Percentiles rank a stretch among this genome's conserved stretches.
Evolutionary conservation across 2,888 invertebrate genomes (phyloP).

Genomic region (Drosophila pseudotalamancana): DNA sequence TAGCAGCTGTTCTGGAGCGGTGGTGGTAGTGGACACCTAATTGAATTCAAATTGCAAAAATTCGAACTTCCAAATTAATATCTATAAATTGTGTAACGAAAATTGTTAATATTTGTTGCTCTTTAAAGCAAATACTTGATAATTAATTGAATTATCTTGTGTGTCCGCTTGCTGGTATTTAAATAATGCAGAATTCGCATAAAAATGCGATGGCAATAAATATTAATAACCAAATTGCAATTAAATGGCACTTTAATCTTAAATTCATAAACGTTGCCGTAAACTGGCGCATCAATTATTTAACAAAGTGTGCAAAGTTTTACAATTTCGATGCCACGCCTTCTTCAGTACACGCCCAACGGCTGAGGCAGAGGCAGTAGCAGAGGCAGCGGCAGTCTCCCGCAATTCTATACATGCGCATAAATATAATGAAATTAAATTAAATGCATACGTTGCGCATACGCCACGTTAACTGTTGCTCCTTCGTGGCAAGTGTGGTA

Average conservation of each 20-base stretch:
- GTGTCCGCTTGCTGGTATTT: constrained; percentile 17
- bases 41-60: constrained; percentile 55
- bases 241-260: constrained; percentile 77
- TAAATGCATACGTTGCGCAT: constrained; percentile 81
- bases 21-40: constrained; percentile 28
- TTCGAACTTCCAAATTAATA: neutral
- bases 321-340: constrained; percentile 66
- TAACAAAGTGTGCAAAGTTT: constrained; percentile 66
- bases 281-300: constrained; percentile 65
- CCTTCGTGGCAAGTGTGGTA: constrained; percentile 33
- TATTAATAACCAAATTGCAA: constrained; percentile 60
- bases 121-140: constrained; percentile 60
- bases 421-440: constrained; percentile 80
- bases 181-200: constrained; percentile 38
- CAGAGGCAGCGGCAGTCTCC: constrained; percentile 10
- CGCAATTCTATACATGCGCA: constrained; percentile 71
- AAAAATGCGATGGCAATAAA: constrained; percentile 36
- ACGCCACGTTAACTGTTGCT: constrained; percentile 79
- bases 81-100: constrained; percentile 1
- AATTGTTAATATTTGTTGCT: neutral
- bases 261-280: constrained; percentile 71
- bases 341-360: constrained; percentile 10
- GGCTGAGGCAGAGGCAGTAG: neutral
- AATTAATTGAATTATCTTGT: constrained; percentile 62
- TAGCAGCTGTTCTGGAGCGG: constrained; percentile 34